Evolutionary conservation across 2,888 invertebrate species (phyloP), one percentile per base, ranked within the genome.

Genomic region (Megamerina dolium): DNA sequence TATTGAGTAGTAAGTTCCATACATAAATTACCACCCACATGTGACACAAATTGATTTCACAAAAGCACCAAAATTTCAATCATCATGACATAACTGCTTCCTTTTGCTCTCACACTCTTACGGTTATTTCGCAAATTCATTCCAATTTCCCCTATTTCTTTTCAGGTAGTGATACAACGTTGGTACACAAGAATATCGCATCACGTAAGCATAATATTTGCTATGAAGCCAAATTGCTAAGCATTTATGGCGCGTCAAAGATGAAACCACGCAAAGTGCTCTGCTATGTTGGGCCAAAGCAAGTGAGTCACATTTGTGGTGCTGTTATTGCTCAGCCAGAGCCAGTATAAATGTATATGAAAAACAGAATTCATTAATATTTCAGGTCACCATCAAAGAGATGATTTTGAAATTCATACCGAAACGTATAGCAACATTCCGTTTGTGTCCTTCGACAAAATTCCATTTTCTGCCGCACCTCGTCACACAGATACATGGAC

Each of bases 391-490:
- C 44, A 80, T 95, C 61, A 93, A 93, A 74, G 94, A 95, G 74
- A 88, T 89, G 77, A 80, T 93, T 57, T 76, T 94, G 58, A 91
- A 89, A 74, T 87, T 95, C 68, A 90, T 94, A 63, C 93, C 92
- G 41, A 93, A 91, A 73, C 78, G 92, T 59, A 78, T 94, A 57
- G 88, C 86, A 46, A 90, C 92, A 27, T 94, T 92, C 74, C 79
- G 94, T 27, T 78, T 95, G 42, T 93, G 93, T 67, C 94, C 94
- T 16, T 92, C 92, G 48, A 94, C 94, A 39, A 94, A 93, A 79
- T 84, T 87, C 62, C 80, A 81, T 63, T 86, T 82, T 70, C 72
- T 71, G 50, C 72, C 72, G 8, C 64, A 68, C 40, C 44, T 69
- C 51, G 55, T 64, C 31, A 53, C 71, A 5, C 74, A 74, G 5